Base-by-base conservation (phyloP, 2,888 invertebrate genomes). In the Dastarcus helophoroides region DNA sequence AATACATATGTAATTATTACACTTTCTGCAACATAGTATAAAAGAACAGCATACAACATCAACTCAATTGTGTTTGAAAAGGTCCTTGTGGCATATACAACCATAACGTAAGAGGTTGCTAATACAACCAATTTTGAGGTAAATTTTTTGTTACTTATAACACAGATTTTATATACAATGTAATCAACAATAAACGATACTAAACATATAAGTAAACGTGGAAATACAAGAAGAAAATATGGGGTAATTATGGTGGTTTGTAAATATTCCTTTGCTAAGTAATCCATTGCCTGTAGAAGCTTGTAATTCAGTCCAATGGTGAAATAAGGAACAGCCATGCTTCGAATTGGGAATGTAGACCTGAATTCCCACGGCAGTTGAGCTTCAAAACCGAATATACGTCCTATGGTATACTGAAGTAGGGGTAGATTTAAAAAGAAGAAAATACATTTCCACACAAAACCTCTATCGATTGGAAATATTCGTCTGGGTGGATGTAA, bases 401-500 rank as follows among this genome's bases (percentile, higher is more conserved):
- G n/a, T n/a, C n/a, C n/a, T n/a, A n/a, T n/a, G n/a, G n/a, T n/a
- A n/a, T n/a, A n/a, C n/a, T n/a, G n/a, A n/a, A n/a, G n/a, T n/a
- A n/a, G n/a, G n/a, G n/a, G n/a, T n/a, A n/a, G n/a, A n/a, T n/a
- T n/a, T n/a, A n/a, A n/a, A n/a, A n/a, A n/a, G n/a, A n/a, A n/a
- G 9, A 22, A 26, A 29, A 14, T 35, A 34, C 35, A 55, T 54
- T 63, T 90, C 91, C 89, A 47, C 85, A 81, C 44, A 89, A 69
- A 32, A 90, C 75, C 69, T 95, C 94, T 7, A 85, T 68, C 14
- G 86, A 83, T 60, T 95, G 94, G 56, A 93, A 93, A 61, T 81
- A 91, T 60, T 95, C 94, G 63, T 95, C 94, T 0, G 94, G 94
- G 62, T 95, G 94, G 46, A 95, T 83, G 54, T 94, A 95, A 26